phyloP scores from a whole-genome alignment of 2,888 invertebrate species.

The Sipunculus nudus region DNA sequence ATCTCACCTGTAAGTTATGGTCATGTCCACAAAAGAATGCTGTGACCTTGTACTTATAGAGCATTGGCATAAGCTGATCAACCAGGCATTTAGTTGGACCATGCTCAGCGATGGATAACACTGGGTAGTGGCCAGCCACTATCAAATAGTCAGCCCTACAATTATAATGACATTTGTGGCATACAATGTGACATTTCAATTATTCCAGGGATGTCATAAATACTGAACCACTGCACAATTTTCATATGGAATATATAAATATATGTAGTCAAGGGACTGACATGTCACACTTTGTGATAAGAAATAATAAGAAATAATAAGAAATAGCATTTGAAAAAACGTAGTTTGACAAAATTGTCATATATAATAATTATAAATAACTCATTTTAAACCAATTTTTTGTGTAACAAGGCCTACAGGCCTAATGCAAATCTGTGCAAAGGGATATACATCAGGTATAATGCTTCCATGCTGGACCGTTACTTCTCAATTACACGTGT shows the following conservation, averaged over 20 bases:
- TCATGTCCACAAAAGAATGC: conserved; percentile 69
- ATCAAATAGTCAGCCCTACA: conserved; percentile 67
- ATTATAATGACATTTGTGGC: conserved; percentile 8
- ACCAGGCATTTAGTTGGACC: conserved; percentile 68
- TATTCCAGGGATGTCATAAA: neutral
- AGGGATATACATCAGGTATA: no score
- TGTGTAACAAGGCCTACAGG: no score
- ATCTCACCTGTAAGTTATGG: conserved; percentile 67
- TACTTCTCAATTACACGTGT: no score
- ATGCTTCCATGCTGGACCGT: no score
- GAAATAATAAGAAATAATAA: no score
- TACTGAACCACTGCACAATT: neutral
- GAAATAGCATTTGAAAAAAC: no score
- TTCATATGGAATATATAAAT: neutral
- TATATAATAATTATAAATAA: no score
- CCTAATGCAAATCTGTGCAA: no score
- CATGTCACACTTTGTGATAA: no score
- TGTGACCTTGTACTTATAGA: conserved; percentile 66
- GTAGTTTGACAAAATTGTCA: no score
- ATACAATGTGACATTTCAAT: neutral
- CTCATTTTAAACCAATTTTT: no score
- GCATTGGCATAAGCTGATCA: conserved; percentile 63
- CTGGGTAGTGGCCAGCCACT: conserved; percentile 68
- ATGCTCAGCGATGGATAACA: conserved; percentile 68
- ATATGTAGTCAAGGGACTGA: neutral